Evolutionary conservation across 1,140 invertebrate species (phyloP), one percentile per base, ranked within the genome.

Genomic region (Venustaconcha ellipsiformis): DNA sequence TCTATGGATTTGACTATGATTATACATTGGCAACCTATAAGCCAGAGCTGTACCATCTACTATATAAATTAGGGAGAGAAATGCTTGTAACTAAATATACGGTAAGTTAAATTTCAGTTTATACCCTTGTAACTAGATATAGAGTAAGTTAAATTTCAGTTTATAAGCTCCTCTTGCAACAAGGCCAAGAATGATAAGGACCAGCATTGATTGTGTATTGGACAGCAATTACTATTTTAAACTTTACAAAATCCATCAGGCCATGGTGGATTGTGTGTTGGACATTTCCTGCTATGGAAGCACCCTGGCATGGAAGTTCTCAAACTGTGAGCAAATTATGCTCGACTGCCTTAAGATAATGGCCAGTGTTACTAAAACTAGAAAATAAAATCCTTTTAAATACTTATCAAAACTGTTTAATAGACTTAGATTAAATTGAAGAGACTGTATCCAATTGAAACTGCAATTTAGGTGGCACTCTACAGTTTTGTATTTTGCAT

Each of bases 1-100:
- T 99, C 1, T 99, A 98, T 92, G 98, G 98, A 20, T 99, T 99
- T 92, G 98, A 99, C 91, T 99, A 99, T 92, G 98, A 99, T 89
- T 99, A 99, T 87, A 99, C 98, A 0, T 89, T 99, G 77, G 97
- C 97, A n/a, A 95, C 95, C 84, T 99, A 99, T 89, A 97, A 96
- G 85, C 94, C 95, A 23, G 93, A 94, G 58, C 91, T 99, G 87
- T 96, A 99, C 88, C 93, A 94, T 86, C 91, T 99, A n/a, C 92
- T 99, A 12, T 99, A 99, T 89, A 94, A 96, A 86, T 91, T 99
- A 59, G 97, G 96, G 13, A 93, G 94, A 80, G 94, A 98, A 83
- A 94, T 94, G 86, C 92, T 99, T 0, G 93, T 99, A 67, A 93
- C 95, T 85, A 95, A 95, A 84, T 95, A 94, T 86, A 97, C 96